A percentile compares a stretch with the other conserved stretches of the same genome.
phyloP scores from a whole-genome alignment of 2,888 invertebrate species.

The Dynastes hyllus region DNA sequence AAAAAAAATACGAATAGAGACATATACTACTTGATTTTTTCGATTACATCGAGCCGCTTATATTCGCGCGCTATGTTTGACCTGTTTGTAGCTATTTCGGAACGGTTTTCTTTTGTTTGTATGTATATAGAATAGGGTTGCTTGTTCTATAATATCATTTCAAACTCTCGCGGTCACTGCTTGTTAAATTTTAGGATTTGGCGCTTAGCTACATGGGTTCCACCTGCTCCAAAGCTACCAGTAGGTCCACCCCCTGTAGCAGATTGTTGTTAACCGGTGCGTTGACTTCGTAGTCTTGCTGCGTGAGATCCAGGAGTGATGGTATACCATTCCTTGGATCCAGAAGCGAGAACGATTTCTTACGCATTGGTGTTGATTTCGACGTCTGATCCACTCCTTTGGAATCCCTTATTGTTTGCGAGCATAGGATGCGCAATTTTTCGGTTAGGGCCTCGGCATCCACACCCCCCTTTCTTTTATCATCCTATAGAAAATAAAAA shows the following conservation, averaged over 20 bases:
- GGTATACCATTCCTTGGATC: slow-evolving; percentile 70
- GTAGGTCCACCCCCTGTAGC: slow-evolving; percentile 72
- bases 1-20: too few relatives aligned
- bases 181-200: slow-evolving; percentile 19
- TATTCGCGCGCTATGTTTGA: too few relatives aligned
- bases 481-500: slow-evolving; percentile 43
- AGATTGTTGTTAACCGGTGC: slow-evolving; percentile 71
- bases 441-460: slow-evolving; percentile 47
- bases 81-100: background rate
- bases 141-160: slow-evolving; percentile 33
- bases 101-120: background rate
- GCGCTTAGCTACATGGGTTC: slow-evolving; percentile 65
- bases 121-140: too few relatives aligned
- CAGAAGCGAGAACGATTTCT: slow-evolving; percentile 69
- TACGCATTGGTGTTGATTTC: slow-evolving; percentile 61
- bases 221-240: slow-evolving; percentile 70
- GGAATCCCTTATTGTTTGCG: slow-evolving; percentile 20
- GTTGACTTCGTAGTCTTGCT: slow-evolving; percentile 74
- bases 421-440: slow-evolving; percentile 34
- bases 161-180: slow-evolving; percentile 53
- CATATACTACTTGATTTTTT: too few relatives aligned
- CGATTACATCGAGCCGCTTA: too few relatives aligned
- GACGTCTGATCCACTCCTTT: slow-evolving; percentile 49
- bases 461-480: slow-evolving; percentile 37
- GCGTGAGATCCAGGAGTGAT: slow-evolving; percentile 71